Percentiles rank a stretch among this genome's conserved stretches.
These are phyloP conservation scores for Drosophila rhopaloa DNA, from an alignment of 1,140 invertebrate species.

Conservation along the genomic window DNA sequence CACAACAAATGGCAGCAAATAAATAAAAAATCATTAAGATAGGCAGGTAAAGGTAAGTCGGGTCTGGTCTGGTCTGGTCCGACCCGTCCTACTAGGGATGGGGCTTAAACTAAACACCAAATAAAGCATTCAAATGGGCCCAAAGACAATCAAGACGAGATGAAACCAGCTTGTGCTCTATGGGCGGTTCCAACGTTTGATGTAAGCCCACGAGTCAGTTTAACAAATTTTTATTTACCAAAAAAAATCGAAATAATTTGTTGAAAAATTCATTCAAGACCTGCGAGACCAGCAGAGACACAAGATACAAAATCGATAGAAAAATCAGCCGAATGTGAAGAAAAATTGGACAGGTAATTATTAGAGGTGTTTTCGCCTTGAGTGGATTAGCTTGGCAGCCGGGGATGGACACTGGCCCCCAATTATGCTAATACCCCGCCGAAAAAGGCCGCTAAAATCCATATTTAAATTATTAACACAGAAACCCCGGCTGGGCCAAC, in stretches of 20 bases:
- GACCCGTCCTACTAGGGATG: slow-evolving; percentile 28
- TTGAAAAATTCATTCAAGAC: slow-evolving; percentile 73
- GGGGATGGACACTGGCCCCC: slow-evolving; percentile 64
- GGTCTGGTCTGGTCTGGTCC: slow-evolving; percentile 2
- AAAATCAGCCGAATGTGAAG: slow-evolving; percentile 52
- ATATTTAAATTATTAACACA: slow-evolving; percentile 77
- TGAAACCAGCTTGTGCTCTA: slow-evolving; percentile 54
- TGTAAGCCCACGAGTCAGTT: slow-evolving; percentile 75
- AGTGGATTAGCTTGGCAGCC: slow-evolving; percentile 43
- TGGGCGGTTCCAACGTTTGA: slow-evolving; percentile 73
- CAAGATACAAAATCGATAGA: slow-evolving; percentile 29
- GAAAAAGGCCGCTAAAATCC: slow-evolving; percentile 73
- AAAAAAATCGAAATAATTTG: slow-evolving; percentile 72
- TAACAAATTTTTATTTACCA: slow-evolving; percentile 77
- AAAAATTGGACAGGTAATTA: slow-evolving; percentile 78
- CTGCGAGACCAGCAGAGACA: slow-evolving; percentile 39
- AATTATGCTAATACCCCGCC: slow-evolving; percentile 75
- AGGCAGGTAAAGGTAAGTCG: slow-evolving; percentile 30
- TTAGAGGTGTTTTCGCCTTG: slow-evolving; percentile 77
- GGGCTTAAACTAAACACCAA: slow-evolving; percentile 59
- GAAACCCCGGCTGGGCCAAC: slow-evolving; percentile 22
- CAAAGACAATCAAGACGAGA: slow-evolving; percentile 21
- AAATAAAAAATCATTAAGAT: slow-evolving; percentile 80
- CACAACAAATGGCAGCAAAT: slow-evolving; percentile 71
- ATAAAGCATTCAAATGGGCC: slow-evolving; percentile 64